A percentile compares a stretch with the other conserved stretches of the same genome.
Conservation (phyloP, 2,113 vertebrate species). For the Podarcis muralis region DNA sequence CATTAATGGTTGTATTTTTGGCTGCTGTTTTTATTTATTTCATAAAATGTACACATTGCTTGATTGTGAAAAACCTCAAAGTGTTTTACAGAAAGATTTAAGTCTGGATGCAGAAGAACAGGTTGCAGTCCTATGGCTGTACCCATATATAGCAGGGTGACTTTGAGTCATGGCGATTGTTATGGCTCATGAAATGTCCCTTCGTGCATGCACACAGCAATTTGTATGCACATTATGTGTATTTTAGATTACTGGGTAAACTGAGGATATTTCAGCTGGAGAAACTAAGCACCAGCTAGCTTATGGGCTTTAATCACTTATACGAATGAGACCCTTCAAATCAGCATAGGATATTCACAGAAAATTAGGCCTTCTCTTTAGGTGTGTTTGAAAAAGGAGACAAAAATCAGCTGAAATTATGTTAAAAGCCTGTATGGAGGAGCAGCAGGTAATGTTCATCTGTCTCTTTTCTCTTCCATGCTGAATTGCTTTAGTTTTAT, state of each 20-base stretch:
- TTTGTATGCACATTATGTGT: neutral
- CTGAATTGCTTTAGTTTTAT: constrained; percentile 16
- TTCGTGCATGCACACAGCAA: neutral
- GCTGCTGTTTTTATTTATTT: too few relatives aligned
- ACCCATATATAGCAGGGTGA: neutral
- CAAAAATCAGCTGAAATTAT: constrained; percentile 10
- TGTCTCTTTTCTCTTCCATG: constrained; percentile 3
- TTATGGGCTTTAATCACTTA: constrained; percentile 20
- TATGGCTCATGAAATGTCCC: neutral
- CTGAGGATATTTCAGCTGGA: fast-evolving
- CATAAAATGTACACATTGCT: too few relatives aligned
- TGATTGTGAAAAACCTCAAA: too few relatives aligned
- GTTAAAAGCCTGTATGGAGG: neutral
- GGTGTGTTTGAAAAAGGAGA: neutral
- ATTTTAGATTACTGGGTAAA: neutral
- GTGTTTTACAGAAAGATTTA: neutral
- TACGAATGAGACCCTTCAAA: neutral
- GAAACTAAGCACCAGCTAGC: neutral
- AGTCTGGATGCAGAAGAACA: neutral
- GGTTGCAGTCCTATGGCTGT: neutral
- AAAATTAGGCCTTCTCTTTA: constrained; percentile 29
- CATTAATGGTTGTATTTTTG: neutral
- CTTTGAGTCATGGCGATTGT: constrained; percentile 4
- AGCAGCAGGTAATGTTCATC: neutral
- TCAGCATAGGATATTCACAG: neutral